Evolutionary conservation across 2,797 vertebrate genomes (phyloP), one percentile per base, ranked within the genome.

Genomic region (Anguilla megastoma): DNA sequence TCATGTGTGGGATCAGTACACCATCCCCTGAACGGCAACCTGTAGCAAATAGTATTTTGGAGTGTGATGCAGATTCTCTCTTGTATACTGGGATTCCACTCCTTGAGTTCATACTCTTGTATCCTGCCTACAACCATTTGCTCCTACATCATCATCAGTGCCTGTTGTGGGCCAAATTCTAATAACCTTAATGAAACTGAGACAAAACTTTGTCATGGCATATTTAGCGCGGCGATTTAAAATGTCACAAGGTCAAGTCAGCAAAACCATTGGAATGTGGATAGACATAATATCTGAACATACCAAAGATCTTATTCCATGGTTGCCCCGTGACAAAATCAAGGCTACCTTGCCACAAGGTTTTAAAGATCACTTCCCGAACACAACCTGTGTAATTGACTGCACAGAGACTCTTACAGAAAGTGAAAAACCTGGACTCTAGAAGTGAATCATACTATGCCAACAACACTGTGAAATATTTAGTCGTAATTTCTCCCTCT

Each of bases 71-170:
- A 79, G 74, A 79, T 21, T 79, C 30, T 36, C 30, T 79, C 30
- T 79, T 45, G 74, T 79, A 79, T 45, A 79, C 74, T 12, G 74
- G 74, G 33, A 79, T 79, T 36, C 74, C 74, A 79, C 74, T 79
- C 1, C 27, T 33, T 33, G 74, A 79, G 36, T 79, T 79, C 74
- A 79, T 12, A 33, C 30, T 1, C 36, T 45, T 33, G 30, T 33
- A 10, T 33, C 36, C 74, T 79, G 30, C 30, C 74, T 79, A 33
- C 30, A 33, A 79, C 30, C 30, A 45, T 79, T 79, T 79, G 30
- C 30, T 16, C 74, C 74, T 21, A 12, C 30, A 9, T 10, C 18
- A 33, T 33, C 36, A 33, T 33, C 36, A 9, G 10, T 79, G 36
- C 33, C 74, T 33, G 36, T 45, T 45, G 30, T 33, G 36, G 18